A percentile compares a stretch with the other conserved stretches of the same genome.
Conservation (phyloP, 2,113 vertebrate species). For the Hippopotamus amphibius region DNA sequence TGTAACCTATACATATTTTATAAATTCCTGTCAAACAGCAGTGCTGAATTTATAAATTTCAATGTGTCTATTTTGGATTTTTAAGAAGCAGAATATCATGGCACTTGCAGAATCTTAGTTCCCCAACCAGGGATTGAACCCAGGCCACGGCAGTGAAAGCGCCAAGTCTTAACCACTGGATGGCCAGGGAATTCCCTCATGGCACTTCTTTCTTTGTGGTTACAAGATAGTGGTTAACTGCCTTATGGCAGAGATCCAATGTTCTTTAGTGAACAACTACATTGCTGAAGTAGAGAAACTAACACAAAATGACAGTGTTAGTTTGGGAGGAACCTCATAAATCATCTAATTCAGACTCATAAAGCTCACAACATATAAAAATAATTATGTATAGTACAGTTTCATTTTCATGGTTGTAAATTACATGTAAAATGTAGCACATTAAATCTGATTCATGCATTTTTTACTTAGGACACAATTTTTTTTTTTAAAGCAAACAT, state of each 20-base stretch:
- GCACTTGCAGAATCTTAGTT: neutral
- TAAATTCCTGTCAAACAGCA: neutral
- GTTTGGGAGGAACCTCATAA: neutral
- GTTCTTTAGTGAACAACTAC: slow-evolving; percentile 33
- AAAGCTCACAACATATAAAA: neutral
- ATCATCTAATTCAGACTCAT: neutral
- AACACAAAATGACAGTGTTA: neutral
- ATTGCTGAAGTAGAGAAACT: neutral
- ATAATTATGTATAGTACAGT: neutral
- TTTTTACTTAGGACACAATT: slow-evolving; percentile 15
- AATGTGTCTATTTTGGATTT: slow-evolving; percentile 22
- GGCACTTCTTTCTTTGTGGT: neutral
- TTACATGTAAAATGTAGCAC: neutral
- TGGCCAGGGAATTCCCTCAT: neutral
- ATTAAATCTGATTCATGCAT: neutral
- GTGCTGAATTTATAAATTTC: slow-evolving; percentile 21
- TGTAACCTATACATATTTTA: slow-evolving; percentile 36
- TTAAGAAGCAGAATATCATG: neutral
- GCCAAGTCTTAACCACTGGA: neutral
- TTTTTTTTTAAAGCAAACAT: neutral
- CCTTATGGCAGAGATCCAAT: neutral
- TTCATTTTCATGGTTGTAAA: slow-evolving; percentile 6
- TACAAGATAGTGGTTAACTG: neutral
- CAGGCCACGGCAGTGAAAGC: neutral
- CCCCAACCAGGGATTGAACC: neutral